Base-by-base conservation (phyloP, 2,888 invertebrate genomes). In the Polydrusus cervinus region DNA sequence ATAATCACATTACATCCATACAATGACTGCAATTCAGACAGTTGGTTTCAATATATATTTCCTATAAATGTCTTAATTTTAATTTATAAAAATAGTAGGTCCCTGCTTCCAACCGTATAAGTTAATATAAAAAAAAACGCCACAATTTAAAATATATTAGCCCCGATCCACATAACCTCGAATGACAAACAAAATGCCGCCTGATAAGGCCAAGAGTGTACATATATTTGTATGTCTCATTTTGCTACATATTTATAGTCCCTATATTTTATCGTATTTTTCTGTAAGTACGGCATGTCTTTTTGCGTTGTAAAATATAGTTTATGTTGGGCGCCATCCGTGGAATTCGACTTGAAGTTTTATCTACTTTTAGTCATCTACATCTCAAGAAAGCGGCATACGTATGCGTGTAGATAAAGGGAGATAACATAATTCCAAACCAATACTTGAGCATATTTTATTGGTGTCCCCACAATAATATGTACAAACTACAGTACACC, bases 161-260 rank as follows among this genome's bases (percentile, higher is more conserved):
- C 53, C 53, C 53, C 53, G 10, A 7, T 30, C 53, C 13, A 0
- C 16, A n/a, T 53, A 53, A 53, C 25, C 53, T 53, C 53, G 11
- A 25, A 53, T 2, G 10, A 20, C 20, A 53, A 53, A 53, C 53
- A 53, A 25, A 53, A 53, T 53, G n/a, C 6, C 25, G 3, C 25
- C 53, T 53, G 53, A 53, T 53, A 53, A 53, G 53, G 25, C 25
- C 13, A 53, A 67, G 64, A 62, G 40, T 34, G 67, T 73, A 40
- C 57, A 34, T 34, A 10, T 34, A 25, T 55, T 55, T 64, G 68
- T 68, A 53, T 68, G 49, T 34, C 34, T 8, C 72, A 67, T 40
- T 67, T 68, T 69, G 69, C 69, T 74, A 74, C 74, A 69, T 62
- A 68, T 74, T 74, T 74, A 74, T 74, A 74, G 74, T 53, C 55